A percentile compares a stretch with the other conserved stretches of the same genome.
These are phyloP conservation scores for Ormyrus rosae DNA, from an alignment of 2,888 invertebrate species.

Conservation along the genomic window DNA sequence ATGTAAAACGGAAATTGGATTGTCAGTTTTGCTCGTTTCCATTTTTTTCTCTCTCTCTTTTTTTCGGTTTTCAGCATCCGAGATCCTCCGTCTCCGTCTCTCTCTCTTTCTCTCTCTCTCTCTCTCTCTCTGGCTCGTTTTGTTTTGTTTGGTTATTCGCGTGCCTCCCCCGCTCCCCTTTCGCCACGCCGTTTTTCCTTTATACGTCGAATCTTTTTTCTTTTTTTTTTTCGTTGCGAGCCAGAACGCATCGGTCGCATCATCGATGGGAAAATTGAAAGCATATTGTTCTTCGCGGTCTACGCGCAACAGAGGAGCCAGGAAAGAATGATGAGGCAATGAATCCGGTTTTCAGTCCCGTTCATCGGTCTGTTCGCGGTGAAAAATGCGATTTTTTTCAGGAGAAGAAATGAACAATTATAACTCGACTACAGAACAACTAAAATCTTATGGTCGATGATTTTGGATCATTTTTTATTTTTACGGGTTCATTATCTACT, in stretches of 20 bases:
- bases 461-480: too few species aligned
- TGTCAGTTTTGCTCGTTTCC: slow-evolving; percentile 28
- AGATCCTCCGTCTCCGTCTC: neutral
- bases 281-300: slow-evolving; percentile 33
- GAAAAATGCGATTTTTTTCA: slow-evolving; percentile 19
- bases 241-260: neutral
- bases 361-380: slow-evolving; percentile 1
- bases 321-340: slow-evolving; percentile 29
- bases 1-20: slow-evolving; percentile 49
- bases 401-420: neutral
- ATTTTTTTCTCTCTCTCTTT: slow-evolving; percentile 9
- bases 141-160: slow-evolving; percentile 12
- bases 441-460: too few species aligned
- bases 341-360: slow-evolving; percentile 16
- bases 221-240: slow-evolving; percentile 6
- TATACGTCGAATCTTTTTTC: neutral
- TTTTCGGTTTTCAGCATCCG: neutral
- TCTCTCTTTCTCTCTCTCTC: neutral
- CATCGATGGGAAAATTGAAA: slow-evolving; percentile 35
- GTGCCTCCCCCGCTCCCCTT: neutral
- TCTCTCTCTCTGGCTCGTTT: neutral
- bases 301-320: neutral
- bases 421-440: too few species aligned
- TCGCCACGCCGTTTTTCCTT: neutral
- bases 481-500: too few species aligned